Base-by-base conservation (phyloP, 2,888 invertebrate genomes). In the Synanthedon tipuliformis region DNA sequence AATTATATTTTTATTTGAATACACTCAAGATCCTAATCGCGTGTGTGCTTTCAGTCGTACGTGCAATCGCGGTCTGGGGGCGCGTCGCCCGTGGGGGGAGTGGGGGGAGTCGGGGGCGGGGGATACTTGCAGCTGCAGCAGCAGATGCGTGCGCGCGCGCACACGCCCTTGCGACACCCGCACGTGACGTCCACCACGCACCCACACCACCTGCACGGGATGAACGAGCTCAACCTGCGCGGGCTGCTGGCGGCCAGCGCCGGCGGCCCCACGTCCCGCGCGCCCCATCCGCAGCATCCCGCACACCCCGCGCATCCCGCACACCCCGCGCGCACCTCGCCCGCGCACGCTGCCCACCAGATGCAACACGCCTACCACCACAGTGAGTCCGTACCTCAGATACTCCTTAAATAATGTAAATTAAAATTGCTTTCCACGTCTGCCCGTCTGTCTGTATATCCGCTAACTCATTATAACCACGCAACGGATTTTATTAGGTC, bases 171-270 rank as follows among this genome's bases (percentile, higher is more conserved):
- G 66, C 86, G 89, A 51, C 90, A 90, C 67, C 81, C 89, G 64
- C 90, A 90, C 78, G 90, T 90, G 69, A 89, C 90, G 63, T 90
- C 90, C 71, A 90, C 90, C 62, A 90, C 90, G 67, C 90, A 90
- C 72, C 90, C 90, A 61, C 90, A 90, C 72, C 90, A 90, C 64
- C 82, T 90, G 82, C 90, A 83, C 66, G 79, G 85, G 3, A 76
- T 84, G 75, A 77, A 59, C 71, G 87, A 88, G 69, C 62, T 88
- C 73, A 88, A 87, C 65, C 78, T 88, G 59, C 86, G 87, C 61
- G 87, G 87, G 13, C 69, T 88, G 63, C 74, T 87, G 55, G 85
- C 79, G 66, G 75, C 79, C 64, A 65, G 69, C 62, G 60, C 72
- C 54, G 60, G 63, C 61, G 56, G 60, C 63, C 65, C 63, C 64